Percentiles rank a stretch among this genome's conserved stretches.
phyloP scores from a whole-genome alignment of 2,113 vertebrate genomes.

The Lanius collurio region DNA sequence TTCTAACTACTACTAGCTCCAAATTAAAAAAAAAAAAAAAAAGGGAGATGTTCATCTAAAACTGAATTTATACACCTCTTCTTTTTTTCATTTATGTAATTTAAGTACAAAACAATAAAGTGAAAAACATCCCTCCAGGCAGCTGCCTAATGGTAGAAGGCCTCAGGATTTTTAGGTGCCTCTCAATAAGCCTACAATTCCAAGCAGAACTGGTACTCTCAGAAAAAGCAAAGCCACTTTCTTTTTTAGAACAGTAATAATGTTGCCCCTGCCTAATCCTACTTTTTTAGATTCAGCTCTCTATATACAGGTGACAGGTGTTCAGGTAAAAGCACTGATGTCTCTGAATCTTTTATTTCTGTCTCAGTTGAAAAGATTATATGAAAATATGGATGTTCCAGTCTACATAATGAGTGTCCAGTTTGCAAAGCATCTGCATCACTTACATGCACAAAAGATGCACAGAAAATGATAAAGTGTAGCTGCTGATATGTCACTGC shows the following conservation, averaged over 20 bases:
- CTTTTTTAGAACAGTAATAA: neutral
- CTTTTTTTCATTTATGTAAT: neutral
- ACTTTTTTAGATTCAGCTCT: neutral
- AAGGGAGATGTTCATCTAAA: neutral
- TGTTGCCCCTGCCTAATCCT: neutral
- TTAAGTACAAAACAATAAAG: neutral
- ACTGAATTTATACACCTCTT: neutral
- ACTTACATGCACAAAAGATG: neutral
- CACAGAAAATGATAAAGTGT: neutral
- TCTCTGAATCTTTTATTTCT: neutral
- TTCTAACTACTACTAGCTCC: neutral
- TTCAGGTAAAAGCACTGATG: neutral
- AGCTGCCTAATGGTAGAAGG: neutral
- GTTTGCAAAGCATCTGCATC: neutral
- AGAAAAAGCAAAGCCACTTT: neutral
- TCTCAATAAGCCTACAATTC: neutral
- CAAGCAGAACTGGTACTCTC: neutral
- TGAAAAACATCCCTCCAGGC: neutral
- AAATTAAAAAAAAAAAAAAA: neutral
- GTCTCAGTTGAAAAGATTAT: neutral
- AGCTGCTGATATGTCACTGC: neutral
- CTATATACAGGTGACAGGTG: neutral
- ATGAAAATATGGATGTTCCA: fast-evolving
- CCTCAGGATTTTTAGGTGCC: neutral
- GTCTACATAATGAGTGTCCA: neutral